Evolutionary conservation across 2,113 vertebrate species (phyloP).

Genomic region (Sylvicapra grimmia): DNA sequence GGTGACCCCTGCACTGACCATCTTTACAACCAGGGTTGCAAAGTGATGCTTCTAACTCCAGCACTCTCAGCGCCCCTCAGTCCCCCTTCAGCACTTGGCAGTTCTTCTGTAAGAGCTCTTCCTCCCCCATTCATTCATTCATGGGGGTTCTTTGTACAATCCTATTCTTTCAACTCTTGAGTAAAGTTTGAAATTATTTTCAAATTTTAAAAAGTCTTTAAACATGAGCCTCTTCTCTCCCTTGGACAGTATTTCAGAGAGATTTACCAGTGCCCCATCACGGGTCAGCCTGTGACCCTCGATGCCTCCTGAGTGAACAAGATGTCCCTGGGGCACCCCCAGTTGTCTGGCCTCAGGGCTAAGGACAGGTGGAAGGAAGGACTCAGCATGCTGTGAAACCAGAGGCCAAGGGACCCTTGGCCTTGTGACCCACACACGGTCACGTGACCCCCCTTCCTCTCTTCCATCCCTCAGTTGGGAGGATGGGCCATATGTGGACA

Average conservation of each 20-base stretch:
- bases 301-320: neutral
- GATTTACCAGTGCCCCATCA: fast-evolving
- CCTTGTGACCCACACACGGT: fast-evolving
- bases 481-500: too few species aligned
- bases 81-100: too few species aligned
- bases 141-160: neutral
- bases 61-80: too few species aligned
- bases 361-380: neutral
- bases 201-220: neutral
- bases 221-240: fast-evolving
- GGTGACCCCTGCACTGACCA: too few species aligned
- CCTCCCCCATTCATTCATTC: too few species aligned
- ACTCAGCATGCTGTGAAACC: neutral
- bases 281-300: neutral
- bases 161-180: neutral
- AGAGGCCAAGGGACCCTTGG: neutral
- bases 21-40: too few species aligned
- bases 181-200: neutral
- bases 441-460: neutral
- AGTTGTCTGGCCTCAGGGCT: neutral
- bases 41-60: too few species aligned
- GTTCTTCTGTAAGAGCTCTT: too few species aligned
- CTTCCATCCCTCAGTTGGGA: neutral
- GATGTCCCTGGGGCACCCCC: fast-evolving
- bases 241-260: neutral